Base-by-base conservation (phyloP, 2,113 vertebrate genomes). In the Agelaius phoeniceus region DNA sequence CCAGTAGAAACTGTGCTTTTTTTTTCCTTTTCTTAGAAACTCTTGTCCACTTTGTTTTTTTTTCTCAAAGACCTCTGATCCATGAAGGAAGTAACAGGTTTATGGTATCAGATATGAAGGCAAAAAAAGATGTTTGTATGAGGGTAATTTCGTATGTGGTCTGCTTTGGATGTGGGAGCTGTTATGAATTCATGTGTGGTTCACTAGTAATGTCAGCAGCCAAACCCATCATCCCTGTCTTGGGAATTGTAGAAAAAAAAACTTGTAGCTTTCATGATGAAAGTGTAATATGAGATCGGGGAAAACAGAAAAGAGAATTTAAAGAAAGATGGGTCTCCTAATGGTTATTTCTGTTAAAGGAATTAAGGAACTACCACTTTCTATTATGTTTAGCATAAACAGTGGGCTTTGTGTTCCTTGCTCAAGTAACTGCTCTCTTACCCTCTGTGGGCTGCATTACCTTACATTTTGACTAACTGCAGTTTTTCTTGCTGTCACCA, bases 161-260 rank as follows among this genome's bases (percentile, higher is more conserved):
- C 41, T 93, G 23, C 76, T 95, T 87, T 84, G 52, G 44, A 78
- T 3, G 9, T 78, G 61, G 26, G 69, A 93, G 41, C 39, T 89
- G 68, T 72, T 92, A 48, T 58, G 69, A 87, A 94, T 88, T 78
- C 62, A 46, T 17, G 11, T 39, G 21, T 92, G 69, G 80, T 90
- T 90, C 49, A 35, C 66, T 90, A 51, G 80, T 65, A 84, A 87
- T 84, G 80, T 94, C 88, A 92, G 76, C 37, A 89, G 44, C 41
- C 87, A 92, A 94, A n/a, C 26, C 13, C 76, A 73, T 82, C 90
- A 93, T 88, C 16, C 16, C 10, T 67, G 8, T 57, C 76, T 68
- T 84, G 49, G 83, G 80, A 84, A 67, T 52, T 87, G 57, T 46
- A 92, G 75, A 92, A 75, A 75, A 75, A 75, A 93, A 90, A 28